A percentile compares a stretch with the other conserved stretches of the same genome.
phyloP scores from a whole-genome alignment of 2,888 invertebrate genomes.

The Kuschelorhynchus macadamiae region DNA sequence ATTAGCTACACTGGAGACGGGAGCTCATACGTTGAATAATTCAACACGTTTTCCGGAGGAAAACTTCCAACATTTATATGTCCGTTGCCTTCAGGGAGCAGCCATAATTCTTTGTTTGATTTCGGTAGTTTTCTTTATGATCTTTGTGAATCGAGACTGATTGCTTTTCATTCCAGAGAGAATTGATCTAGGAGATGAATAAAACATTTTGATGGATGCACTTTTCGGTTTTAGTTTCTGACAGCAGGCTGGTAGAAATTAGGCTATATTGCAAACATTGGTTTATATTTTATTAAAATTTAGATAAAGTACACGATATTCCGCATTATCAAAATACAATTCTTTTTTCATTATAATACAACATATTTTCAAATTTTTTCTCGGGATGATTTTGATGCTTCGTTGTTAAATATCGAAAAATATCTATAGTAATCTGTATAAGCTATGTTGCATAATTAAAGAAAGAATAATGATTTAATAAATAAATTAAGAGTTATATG shows the following conservation, averaged over 20 bases:
- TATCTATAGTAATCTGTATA: too few species aligned
- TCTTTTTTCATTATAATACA: too few species aligned
- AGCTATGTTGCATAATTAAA: too few species aligned
- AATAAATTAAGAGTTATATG: too few species aligned
- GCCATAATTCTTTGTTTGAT: constrained; percentile 48
- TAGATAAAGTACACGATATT: too few species aligned
- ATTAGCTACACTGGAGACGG: constrained; percentile 44
- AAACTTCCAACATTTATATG: constrained; percentile 42
- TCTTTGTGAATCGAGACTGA: constrained; percentile 38
- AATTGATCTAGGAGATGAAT: constrained; percentile 32
- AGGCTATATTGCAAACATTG: constrained; percentile 2
- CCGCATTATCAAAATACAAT: too few species aligned
- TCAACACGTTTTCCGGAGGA: constrained; percentile 42
- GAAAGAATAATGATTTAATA: too few species aligned
- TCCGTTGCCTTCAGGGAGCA: constrained; percentile 38
- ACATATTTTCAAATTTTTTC: too few species aligned
- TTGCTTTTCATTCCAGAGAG: constrained; percentile 31
- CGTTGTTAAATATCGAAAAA: too few species aligned
- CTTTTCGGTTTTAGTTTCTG: constrained; percentile 11
- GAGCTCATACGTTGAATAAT: constrained; percentile 44
- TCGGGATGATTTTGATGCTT: too few species aligned
- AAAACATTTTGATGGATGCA: constrained; percentile 30
- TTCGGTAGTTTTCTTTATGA: constrained; percentile 45
- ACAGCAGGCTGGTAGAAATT: constrained; percentile 14
- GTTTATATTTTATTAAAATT: too few species aligned